Percentiles rank a stretch among this genome's conserved stretches.
Conservation (phyloP, 92 coral and sea anemone species). For the Muricea muricata region DNA sequence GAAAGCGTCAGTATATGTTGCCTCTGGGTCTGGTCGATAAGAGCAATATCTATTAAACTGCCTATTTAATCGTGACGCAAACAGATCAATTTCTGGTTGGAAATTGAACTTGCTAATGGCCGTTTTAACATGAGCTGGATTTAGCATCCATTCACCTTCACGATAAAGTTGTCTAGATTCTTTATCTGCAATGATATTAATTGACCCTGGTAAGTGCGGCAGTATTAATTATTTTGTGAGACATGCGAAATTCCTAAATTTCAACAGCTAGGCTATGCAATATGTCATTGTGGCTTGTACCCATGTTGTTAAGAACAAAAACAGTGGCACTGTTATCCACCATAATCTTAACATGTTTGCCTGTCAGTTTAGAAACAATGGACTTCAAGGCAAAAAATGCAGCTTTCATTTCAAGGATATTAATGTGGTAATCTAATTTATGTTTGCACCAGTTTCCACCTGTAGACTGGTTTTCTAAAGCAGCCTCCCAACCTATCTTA, state of each 20-base stretch:
- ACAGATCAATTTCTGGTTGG: background rate
- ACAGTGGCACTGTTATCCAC: conserved; percentile 66
- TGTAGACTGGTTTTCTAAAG: conserved; percentile 24
- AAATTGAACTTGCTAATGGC: too few relatives aligned
- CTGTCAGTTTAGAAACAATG: conserved; percentile 36
- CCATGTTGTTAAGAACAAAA: conserved; percentile 61
- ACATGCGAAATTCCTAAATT: conserved; percentile 66
- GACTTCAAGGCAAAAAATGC: conserved; percentile 60
- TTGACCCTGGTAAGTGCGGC: conserved; percentile 60
- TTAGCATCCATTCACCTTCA: conserved; percentile 61
- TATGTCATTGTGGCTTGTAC: conserved; percentile 59
- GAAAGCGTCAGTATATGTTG: conserved; percentile 53
- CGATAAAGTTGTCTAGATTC: conserved; percentile 45
- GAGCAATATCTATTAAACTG: conserved; percentile 43
- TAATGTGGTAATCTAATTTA: background rate
- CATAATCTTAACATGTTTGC: conserved; percentile 68
- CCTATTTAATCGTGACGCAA: background rate
- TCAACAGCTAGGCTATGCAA: conserved; percentile 25
- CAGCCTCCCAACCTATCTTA: conserved; percentile 25
- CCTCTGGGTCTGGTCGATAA: conserved; percentile 63
- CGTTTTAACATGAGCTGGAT: conserved; percentile 23
- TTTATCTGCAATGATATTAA: conserved; percentile 44
- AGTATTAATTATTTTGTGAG: conserved; percentile 47
- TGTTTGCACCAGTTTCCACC: conserved; percentile 20
- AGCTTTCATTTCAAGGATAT: conserved; percentile 46